phyloP scores from a whole-genome alignment of 1,140 invertebrate genomes.

The Hydropsyche tenuis region DNA sequence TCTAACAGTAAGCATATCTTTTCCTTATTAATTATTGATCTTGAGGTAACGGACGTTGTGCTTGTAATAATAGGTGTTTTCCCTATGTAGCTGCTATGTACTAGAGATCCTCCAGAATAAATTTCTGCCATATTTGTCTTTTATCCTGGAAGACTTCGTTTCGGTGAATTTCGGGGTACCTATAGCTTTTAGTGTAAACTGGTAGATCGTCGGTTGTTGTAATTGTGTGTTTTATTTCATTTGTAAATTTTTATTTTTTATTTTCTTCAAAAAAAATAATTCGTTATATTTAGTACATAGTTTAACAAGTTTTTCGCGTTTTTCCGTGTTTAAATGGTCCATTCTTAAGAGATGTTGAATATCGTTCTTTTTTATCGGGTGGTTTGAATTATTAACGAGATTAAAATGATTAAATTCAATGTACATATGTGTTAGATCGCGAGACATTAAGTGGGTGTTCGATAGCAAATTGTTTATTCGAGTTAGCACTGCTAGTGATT shows the following conservation, averaged over 20 bases:
- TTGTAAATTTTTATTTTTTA: constrained; percentile 44
- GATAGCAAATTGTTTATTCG: not conserved
- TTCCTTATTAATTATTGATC: no score
- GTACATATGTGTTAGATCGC: not conserved
- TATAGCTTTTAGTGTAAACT: constrained; percentile 50
- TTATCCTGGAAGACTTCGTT: constrained; percentile 50
- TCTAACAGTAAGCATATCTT: no score
- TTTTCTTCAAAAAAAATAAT: constrained; percentile 50
- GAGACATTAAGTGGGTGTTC: not conserved
- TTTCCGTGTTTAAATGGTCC: constrained; percentile 10
- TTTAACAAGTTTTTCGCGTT: constrained; percentile 23
- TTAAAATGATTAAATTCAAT: constrained; percentile 18
- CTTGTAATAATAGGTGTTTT: no score
- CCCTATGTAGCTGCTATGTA: no score
- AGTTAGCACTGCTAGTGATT: not conserved
- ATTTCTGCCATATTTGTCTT: constrained; percentile 51
- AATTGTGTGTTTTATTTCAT: constrained; percentile 50
- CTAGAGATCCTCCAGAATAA: no score
- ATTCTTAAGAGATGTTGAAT: constrained; percentile 5
- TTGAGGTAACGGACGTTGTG: no score
- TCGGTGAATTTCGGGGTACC: constrained; percentile 52
- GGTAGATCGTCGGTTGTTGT: constrained; percentile 38
- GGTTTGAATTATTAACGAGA: no score
- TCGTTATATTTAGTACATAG: constrained; percentile 41
- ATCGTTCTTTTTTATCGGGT: not conserved